Conservation (phyloP, 2,797 vertebrate genomes). For the Hemibagrus guttatus region DNA sequence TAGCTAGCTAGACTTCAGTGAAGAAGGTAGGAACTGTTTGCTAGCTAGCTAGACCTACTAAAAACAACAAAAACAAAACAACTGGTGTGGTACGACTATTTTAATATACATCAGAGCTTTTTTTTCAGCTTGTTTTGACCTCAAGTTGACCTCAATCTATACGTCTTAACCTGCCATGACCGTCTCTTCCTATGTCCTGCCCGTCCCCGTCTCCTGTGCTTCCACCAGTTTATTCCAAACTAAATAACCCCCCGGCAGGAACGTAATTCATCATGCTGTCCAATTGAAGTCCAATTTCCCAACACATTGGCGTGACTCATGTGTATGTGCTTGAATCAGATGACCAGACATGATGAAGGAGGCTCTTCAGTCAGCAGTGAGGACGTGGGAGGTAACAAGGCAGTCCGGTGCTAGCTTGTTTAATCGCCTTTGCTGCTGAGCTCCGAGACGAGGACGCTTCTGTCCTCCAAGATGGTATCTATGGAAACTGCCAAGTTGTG, state of each 20-base stretch:
- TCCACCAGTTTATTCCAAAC: background rate
- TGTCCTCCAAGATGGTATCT: constrained; percentile 48
- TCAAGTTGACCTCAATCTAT: background rate
- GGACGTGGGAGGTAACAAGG: constrained; percentile 35
- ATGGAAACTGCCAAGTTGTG: constrained; percentile 53
- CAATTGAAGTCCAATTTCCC: background rate
- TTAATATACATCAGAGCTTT: too few relatives aligned
- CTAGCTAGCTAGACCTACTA: background rate
- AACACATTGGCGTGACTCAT: constrained; percentile 4
- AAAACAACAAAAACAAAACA: too few relatives aligned
- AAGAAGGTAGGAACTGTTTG: background rate
- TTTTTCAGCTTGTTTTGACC: too few relatives aligned
- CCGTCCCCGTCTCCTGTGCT: background rate
- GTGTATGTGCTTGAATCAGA: background rate
- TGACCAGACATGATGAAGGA: constrained; percentile 17
- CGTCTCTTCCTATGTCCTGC: background rate
- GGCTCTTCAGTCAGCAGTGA: background rate
- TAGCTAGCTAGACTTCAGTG: constrained; percentile 34
- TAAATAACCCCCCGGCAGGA: background rate
- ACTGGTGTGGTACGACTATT: too few relatives aligned
- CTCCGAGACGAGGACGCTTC: constrained; percentile 36
- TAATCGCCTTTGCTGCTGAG: constrained; percentile 38
- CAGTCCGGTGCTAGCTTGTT: constrained; percentile 33
- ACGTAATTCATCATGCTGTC: background rate
- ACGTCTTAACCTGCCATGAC: background rate